Evolutionary conservation across 2,113 vertebrate species (phyloP).

Genomic region (Epinephelus lanceolatus): DNA sequence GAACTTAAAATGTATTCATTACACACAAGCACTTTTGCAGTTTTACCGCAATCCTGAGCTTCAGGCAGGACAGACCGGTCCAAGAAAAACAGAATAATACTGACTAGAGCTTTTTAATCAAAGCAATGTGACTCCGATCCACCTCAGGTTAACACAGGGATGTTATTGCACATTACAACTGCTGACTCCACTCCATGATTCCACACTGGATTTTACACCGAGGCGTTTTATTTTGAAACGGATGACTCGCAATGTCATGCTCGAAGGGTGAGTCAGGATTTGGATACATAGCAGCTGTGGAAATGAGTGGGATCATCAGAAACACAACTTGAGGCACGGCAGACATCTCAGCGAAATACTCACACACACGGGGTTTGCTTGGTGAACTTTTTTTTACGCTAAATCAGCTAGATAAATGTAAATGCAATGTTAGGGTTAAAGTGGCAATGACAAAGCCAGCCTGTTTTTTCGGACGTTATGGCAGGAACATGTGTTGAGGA

Average conservation of each 20-base stretch:
- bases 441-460: constrained; percentile 22
- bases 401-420: no score
- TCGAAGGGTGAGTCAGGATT: constrained; percentile 51
- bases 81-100: constrained; percentile 7
- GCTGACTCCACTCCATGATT: constrained; percentile 39
- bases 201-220: constrained; percentile 27
- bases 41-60: background rate
- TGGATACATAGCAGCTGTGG: constrained; percentile 54
- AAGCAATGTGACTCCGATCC: background rate
- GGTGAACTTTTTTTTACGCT: background rate
- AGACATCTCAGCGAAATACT: constrained; percentile 1
- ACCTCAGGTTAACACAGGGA: background rate
- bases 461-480: constrained; percentile 33
- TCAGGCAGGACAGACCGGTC: background rate
- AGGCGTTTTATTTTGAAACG: constrained; percentile 36
- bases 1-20: background rate
- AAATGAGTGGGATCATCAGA: constrained; percentile 48
- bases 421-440: constrained; percentile 5
- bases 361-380: background rate
- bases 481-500: constrained; percentile 71
- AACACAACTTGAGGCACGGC: constrained; percentile 39
- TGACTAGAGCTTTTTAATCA: constrained; percentile 19
- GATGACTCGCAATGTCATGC: constrained; percentile 46
- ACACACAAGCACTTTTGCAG: background rate
- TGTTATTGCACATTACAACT: constrained; percentile 17